A percentile compares a stretch with the other conserved stretches of the same genome.
phyloP scores from a whole-genome alignment of 2,888 invertebrate species.

The Chrysolina haemoptera region DNA sequence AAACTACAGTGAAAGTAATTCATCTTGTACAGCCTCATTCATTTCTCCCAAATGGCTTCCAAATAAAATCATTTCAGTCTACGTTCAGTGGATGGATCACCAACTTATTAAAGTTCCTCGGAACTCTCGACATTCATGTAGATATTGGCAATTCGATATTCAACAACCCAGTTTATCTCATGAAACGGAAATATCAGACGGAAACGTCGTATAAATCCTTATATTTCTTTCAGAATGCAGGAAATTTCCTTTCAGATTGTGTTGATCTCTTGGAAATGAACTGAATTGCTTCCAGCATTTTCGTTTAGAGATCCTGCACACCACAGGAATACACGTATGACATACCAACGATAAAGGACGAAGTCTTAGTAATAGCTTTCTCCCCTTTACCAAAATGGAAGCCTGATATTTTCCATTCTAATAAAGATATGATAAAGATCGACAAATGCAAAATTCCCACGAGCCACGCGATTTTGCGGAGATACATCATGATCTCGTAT shows the following conservation, averaged over 20 bases:
- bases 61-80: too few relatives aligned
- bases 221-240: background rate
- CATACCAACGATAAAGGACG: background rate
- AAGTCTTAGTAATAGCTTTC: background rate
- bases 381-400: background rate
- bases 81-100: too few relatives aligned
- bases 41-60: too few relatives aligned
- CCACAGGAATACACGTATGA: background rate
- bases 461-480: background rate
- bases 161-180: background rate
- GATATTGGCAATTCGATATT: too few relatives aligned
- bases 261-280: slow-evolving; percentile 6
- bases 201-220: background rate
- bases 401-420: background rate
- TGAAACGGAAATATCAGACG: background rate
- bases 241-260: slow-evolving; percentile 6
- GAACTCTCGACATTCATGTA: too few relatives aligned
- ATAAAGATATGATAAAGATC: background rate
- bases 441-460: background rate
- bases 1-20: too few relatives aligned
- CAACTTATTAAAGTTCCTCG: too few relatives aligned
- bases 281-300: slow-evolving; percentile 1
- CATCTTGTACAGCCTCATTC: too few relatives aligned
- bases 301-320: background rate
- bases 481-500: too few relatives aligned